phyloP scores from a whole-genome alignment of 2,797 vertebrate species.

The Mycteria americana region DNA sequence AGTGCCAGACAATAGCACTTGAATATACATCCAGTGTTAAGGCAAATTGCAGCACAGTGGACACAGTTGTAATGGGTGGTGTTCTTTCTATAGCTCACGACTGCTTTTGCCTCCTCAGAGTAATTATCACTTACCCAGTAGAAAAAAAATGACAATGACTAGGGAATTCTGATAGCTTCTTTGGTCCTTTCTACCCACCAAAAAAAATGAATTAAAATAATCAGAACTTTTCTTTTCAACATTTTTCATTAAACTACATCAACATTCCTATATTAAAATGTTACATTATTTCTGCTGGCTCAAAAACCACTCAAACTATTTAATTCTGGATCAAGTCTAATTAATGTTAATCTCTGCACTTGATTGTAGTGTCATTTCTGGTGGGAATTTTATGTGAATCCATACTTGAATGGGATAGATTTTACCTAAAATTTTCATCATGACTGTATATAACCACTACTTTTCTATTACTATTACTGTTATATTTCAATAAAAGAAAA shows the following conservation, averaged over 20 bases:
- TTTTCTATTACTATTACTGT: background rate
- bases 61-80: background rate
- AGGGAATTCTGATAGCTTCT: background rate
- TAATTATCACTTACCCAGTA: background rate
- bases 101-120: background rate
- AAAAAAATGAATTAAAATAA: background rate
- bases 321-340: background rate
- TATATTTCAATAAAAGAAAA: background rate
- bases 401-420: background rate
- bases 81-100: background rate
- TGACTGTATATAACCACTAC: background rate
- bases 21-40: background rate
- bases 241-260: background rate
- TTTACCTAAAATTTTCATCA: background rate
- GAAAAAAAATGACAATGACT: background rate
- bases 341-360: background rate
- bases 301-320: background rate
- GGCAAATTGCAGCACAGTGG: background rate
- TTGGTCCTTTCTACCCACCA: background rate
- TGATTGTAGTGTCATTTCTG: background rate
- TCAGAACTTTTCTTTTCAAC: background rate
- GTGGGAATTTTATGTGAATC: background rate
- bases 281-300: background rate
- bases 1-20: background rate
- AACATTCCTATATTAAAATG: background rate